Evolutionary conservation across 2,888 invertebrate genomes (phyloP).

Genomic region (Leucoptera coffeella): DNA sequence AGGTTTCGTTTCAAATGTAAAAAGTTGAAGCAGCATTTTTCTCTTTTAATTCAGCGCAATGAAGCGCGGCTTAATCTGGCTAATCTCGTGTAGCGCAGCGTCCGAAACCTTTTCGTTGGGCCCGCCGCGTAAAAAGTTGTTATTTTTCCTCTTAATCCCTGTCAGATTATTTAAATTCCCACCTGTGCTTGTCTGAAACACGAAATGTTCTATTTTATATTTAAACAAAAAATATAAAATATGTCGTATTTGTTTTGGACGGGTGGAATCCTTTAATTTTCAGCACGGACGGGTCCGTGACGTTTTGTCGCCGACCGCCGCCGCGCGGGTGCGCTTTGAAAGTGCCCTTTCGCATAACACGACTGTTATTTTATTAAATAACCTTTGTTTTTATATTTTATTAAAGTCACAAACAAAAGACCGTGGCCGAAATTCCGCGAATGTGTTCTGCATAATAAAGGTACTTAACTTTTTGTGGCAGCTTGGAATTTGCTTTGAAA

Average conservation of each 20-base stretch:
- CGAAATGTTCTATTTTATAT: slow-evolving; percentile 30
- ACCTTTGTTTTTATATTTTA: slow-evolving; percentile 11
- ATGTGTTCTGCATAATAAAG: too few relatives aligned
- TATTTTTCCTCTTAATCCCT: slow-evolving; percentile 48
- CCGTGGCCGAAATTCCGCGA: too few relatives aligned
- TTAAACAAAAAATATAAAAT: slow-evolving; percentile 51
- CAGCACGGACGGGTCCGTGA: slow-evolving; percentile 37
- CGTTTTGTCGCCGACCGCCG: slow-evolving; percentile 20
- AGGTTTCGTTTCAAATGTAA: too few relatives aligned
- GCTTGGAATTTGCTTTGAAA: too few relatives aligned
- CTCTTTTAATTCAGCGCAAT: too few relatives aligned
- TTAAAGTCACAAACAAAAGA: too few relatives aligned
- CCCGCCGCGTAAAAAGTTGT: slow-evolving; percentile 45
- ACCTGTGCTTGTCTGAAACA: slow-evolving; percentile 34
- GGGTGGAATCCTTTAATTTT: slow-evolving; percentile 50
- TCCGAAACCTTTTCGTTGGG: too few relatives aligned
- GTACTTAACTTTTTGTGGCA: too few relatives aligned
- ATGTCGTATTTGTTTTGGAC: slow-evolving; percentile 50
- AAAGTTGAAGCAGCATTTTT: too few relatives aligned
- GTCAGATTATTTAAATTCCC: slow-evolving; percentile 55
- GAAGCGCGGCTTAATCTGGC: slow-evolving; percentile 5
- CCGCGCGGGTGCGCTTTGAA: slow-evolving; percentile 32
- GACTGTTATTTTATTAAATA: slow-evolving; percentile 15
- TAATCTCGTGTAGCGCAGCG: slow-evolving; percentile 28
- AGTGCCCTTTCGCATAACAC: slow-evolving; percentile 27